These are phyloP conservation scores for Camponotus pennsylvanicus DNA, from an alignment of 1,140 invertebrate species.

Conservation along the genomic window DNA sequence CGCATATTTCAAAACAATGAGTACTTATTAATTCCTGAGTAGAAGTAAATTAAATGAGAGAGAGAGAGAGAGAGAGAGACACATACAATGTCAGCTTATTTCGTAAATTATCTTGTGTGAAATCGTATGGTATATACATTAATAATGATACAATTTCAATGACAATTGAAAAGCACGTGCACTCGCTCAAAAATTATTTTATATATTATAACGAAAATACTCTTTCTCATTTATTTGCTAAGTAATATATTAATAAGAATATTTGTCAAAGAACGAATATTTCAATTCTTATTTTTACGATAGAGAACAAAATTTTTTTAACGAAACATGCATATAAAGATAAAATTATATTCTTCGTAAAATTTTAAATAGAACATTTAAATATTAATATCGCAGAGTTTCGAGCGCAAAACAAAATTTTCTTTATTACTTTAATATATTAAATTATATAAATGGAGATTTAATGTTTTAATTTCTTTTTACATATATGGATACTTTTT, in stretches of 20 bases:
- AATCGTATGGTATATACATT: neutral
- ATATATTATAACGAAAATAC: too few relatives aligned
- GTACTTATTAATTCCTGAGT: neutral
- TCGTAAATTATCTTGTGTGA: slow-evolving; percentile 13
- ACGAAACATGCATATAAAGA: neutral
- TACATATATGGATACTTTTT: neutral
- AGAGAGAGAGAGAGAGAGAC: neutral
- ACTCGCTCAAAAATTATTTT: neutral
- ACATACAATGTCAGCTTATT: neutral
- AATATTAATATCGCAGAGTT: neutral
- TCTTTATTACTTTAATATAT: neutral
- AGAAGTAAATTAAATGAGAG: neutral
- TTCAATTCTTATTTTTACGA: too few relatives aligned
- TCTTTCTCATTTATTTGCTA: too few relatives aligned
- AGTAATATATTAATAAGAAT: too few relatives aligned
- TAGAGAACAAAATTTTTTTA: too few relatives aligned
- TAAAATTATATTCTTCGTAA: neutral
- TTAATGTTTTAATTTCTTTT: neutral
- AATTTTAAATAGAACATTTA: neutral
- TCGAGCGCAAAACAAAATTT: neutral
- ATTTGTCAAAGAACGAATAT: too few relatives aligned
- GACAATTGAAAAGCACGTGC: neutral
- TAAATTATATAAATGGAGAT: neutral
- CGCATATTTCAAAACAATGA: neutral
- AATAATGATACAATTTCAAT: neutral